Base-by-base conservation (phyloP, 2,888 invertebrate species). In the Dicranocentrus wangi region DNA sequence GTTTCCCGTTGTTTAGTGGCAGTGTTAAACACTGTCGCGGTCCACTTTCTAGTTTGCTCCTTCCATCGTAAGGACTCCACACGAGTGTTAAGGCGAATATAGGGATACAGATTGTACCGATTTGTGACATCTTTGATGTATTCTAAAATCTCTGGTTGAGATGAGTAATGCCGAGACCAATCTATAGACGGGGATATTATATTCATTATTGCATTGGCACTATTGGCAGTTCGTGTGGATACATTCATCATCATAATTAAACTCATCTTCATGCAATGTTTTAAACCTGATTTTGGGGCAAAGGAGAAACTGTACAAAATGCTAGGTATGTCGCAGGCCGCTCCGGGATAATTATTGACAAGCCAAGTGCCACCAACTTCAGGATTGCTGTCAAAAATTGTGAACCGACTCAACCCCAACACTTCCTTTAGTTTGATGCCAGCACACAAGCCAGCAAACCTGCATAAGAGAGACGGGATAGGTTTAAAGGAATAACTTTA, bases 331-430 rank as follows among this genome's bases (percentile, higher is more conserved):
- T 84, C 84, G 60, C 83, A 83, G 2, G 78, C 83, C 71, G 80
- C 80, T 2, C 83, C 83, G 13, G 85, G 85, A 66, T 85, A 85
- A 10, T 19, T 75, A 60, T 85, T 81, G 0, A 76, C 69, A 8
- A 75, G 21, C 85, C 85, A 85, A n/a, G 82, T 83, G 17, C 85
- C 85, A 3, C 85, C 85, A 13, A 85, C 78, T 17, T 85, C 85
- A 5, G 55, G 2, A 53, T 85, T 81, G 3, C 66, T 66, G 2
- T 85, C 85, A 32, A 78, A 85, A 42, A 85, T 80, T 19, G 80
- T 82, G 21, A 82, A 75, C 2, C 61, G 71, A 0, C 47, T 55
- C 1, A 79, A 39, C n/a, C 53, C 70, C 21, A 77, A 23, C 2
- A 71, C 42, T 13, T 72, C 42, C 58, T 73, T 53, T n/a, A 85